phyloP scores from a whole-genome alignment of 2,113 vertebrate species.

The Erythrocercus mccallii region DNA sequence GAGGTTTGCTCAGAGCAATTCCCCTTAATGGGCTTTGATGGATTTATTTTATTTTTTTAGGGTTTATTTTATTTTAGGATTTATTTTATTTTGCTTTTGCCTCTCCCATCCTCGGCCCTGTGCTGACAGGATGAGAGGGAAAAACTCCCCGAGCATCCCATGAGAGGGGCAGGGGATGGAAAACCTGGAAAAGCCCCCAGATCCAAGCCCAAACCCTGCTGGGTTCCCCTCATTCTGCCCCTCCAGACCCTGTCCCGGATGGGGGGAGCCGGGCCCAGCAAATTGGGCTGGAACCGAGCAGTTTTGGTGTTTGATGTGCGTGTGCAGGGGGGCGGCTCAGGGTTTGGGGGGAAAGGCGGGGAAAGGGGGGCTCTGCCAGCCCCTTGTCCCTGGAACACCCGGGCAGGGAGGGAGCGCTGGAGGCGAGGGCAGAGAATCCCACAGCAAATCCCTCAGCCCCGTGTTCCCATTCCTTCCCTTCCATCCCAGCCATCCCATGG shows the following conservation, averaged over 20 bases:
- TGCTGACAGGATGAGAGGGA: rapidly evolving
- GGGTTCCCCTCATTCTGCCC: not conserved
- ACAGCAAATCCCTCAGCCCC: rapidly evolving
- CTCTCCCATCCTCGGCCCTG: not conserved
- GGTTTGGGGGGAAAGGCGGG: not conserved
- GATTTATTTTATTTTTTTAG: slow-evolving; percentile 32
- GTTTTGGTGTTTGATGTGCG: not conserved
- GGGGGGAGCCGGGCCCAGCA: not conserved
- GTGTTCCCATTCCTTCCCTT: not conserved
- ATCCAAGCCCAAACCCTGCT: not conserved
- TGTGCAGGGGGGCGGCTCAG: rapidly evolving
- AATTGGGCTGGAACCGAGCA: not conserved
- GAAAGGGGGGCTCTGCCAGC: not conserved
- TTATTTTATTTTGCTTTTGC: not conserved
- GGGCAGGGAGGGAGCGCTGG: not conserved
- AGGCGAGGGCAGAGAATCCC: not conserved
- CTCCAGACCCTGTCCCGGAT: rapidly evolving
- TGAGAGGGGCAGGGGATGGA: rapidly evolving
- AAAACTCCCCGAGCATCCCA: rapidly evolving
- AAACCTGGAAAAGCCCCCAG: not conserved
- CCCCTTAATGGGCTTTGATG: slow-evolving; percentile 31
- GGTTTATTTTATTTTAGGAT: not conserved
- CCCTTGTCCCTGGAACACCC: not conserved
- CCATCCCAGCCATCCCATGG: not conserved
- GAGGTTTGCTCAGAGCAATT: slow-evolving; percentile 20